Percentiles rank a stretch among this genome's conserved stretches.
These are phyloP conservation scores for Eufriesea mexicana DNA, from an alignment of 1,140 invertebrate genomes.

Conservation along the genomic window DNA sequence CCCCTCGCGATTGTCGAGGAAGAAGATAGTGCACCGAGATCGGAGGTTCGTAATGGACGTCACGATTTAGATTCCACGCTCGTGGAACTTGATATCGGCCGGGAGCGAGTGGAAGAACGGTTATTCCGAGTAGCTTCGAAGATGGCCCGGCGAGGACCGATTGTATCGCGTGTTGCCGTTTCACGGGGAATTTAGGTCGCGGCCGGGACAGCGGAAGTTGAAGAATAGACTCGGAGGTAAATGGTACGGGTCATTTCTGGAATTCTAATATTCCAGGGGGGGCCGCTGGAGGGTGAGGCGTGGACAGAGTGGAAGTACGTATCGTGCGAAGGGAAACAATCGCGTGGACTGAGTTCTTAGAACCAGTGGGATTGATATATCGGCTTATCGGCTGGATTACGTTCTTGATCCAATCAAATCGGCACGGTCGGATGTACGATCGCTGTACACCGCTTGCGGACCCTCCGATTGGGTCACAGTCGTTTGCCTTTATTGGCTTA, in stretches of 20 bases:
- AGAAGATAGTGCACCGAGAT: background rate
- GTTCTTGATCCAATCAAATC: slow-evolving; percentile 33
- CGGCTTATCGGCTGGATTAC: slow-evolving; percentile 10
- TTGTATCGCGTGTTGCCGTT: background rate
- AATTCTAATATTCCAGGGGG: background rate
- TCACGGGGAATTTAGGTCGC: background rate
- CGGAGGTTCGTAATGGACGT: background rate
- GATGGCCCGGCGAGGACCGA: background rate
- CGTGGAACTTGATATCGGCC: background rate
- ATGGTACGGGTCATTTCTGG: background rate
- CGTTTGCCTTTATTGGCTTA: slow-evolving; percentile 21
- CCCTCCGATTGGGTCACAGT: background rate
- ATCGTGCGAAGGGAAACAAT: background rate
- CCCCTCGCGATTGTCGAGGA: background rate
- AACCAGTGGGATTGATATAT: background rate
- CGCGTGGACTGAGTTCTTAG: background rate
- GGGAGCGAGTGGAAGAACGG: background rate
- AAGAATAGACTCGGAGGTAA: background rate
- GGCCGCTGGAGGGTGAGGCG: no score
- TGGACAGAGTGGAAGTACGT: background rate
- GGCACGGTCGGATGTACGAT: background rate
- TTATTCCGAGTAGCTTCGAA: background rate
- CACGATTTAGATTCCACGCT: slow-evolving; percentile 5
- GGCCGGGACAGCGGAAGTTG: background rate
- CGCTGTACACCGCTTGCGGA: background rate